Percentiles rank a stretch among this genome's conserved stretches.
phyloP scores from a whole-genome alignment of 2,113 vertebrate genomes.

The Ctenodactylus gundi region DNA sequence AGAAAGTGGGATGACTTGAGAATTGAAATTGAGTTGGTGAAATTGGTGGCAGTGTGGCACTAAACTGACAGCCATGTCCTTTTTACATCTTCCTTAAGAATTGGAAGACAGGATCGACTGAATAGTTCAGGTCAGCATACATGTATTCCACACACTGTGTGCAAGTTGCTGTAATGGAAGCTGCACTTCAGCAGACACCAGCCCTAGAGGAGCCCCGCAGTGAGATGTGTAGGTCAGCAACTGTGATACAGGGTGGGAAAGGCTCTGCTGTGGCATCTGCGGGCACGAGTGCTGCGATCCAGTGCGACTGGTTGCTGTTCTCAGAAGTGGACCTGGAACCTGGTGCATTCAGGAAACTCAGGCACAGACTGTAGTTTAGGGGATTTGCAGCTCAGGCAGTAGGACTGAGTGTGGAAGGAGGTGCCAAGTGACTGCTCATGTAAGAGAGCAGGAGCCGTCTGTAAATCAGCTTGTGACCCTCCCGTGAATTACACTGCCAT shows the following conservation, averaged over 20 bases:
- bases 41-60: not conserved
- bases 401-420: not conserved
- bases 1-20: not conserved
- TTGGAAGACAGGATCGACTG: not conserved
- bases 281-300: no score
- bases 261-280: not conserved
- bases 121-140: not conserved
- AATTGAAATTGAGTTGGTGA: not conserved
- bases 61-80: not conserved
- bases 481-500: not conserved
- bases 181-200: not conserved
- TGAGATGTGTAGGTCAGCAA: not conserved
- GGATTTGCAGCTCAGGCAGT: not conserved
- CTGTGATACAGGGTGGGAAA: not conserved
- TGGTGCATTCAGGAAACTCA: no score
- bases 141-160: not conserved
- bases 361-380: not conserved
- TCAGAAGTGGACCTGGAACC: no score
- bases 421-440: not conserved
- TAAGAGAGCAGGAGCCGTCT: not conserved
- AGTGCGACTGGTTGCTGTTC: no score
- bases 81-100: not conserved
- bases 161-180: not conserved
- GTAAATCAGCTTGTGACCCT: no score
- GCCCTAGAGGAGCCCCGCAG: not conserved